Base-by-base conservation (phyloP, 2,797 vertebrate genomes). In the Perdix hodgsoniae region DNA sequence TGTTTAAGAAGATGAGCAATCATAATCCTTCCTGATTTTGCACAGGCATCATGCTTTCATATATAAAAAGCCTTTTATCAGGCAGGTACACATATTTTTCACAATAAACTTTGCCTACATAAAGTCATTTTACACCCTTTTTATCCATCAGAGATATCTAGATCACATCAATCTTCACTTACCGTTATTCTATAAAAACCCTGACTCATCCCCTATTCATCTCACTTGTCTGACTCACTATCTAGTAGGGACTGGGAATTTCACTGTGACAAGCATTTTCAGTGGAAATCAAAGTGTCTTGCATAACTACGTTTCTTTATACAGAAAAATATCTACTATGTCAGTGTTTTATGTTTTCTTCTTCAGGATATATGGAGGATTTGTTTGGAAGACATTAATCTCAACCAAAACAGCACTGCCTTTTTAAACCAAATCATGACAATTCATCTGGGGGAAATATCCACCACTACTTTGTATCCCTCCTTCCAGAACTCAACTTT, bases 211-310 rank as follows among this genome's bases (percentile, higher is more conserved):
- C 27, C 27, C 8, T 82, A 33, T 63, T 91, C 78, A 54, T 83
- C 76, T 87, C 16, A 11, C 69, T 78, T 91, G 57, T 87, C 88
- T 93, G 90, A 89, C 63, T 92, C 86, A 86, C 50, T 75, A 65
- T 74, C 45, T 78, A 60, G 50, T 82, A 88, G 33, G 21, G 21
- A 39, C 39, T 63, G 10, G 31, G 61, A 89, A 77, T 87, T 90
- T 83, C 69, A 69, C 15, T 7, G 64, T 44, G 37, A 72, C 40
- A 74, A 90, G 24, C 8, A 31, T 63, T n/a, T 78, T 75, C 49
- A 63, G 4, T 27, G 24, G 65, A 78, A 91, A 83, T 72, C 22
- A 15, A 65, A 92, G 81, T 4, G 11, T 22, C 63, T 85, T 78
- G 39, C 42, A 35, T 81, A 85, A 70, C 6, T 8, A 5, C 2